A percentile compares a stretch with the other conserved stretches of the same genome.
These are phyloP conservation scores for Equus przewalskii DNA, from an alignment of 2,113 vertebrate species.

Conservation along the genomic window DNA sequence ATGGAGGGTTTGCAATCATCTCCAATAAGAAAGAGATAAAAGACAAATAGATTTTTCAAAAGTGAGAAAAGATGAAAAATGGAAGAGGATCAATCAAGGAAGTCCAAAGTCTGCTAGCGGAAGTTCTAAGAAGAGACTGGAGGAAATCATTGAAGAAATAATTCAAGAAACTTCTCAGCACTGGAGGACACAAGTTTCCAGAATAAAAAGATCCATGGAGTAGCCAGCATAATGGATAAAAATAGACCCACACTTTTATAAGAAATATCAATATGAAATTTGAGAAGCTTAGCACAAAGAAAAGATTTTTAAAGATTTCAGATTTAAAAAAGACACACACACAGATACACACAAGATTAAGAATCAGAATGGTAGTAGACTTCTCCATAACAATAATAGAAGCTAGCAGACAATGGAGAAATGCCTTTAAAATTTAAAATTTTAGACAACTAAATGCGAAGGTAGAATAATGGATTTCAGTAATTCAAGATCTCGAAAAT, in stretches of 20 bases:
- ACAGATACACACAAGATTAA: not conserved
- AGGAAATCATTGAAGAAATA: not conserved
- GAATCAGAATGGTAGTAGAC: not conserved
- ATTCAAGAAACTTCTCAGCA: not conserved
- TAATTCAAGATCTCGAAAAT: not conserved
- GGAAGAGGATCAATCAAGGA: not conserved
- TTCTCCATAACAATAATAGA: constrained; percentile 5
- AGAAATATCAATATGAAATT: not conserved
- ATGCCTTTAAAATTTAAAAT: not conserved
- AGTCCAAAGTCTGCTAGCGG: not conserved
- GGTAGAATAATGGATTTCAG: not conserved
- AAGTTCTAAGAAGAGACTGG: not conserved
- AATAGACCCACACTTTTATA: not conserved
- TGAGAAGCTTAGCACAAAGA: not conserved
- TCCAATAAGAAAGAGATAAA: not conserved
- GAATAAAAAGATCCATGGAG: not conserved
- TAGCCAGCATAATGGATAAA: not conserved
- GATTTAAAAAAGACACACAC: not conserved
- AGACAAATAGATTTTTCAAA: not conserved
- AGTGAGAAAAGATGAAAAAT: not conserved
- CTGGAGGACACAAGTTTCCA: not conserved
- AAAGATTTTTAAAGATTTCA: not conserved
- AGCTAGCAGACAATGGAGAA: not conserved
- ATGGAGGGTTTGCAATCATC: not conserved
- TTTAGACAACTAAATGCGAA: not conserved